Base-by-base conservation (phyloP, 2,888 invertebrate genomes). In the Heteropelma amictum region DNA sequence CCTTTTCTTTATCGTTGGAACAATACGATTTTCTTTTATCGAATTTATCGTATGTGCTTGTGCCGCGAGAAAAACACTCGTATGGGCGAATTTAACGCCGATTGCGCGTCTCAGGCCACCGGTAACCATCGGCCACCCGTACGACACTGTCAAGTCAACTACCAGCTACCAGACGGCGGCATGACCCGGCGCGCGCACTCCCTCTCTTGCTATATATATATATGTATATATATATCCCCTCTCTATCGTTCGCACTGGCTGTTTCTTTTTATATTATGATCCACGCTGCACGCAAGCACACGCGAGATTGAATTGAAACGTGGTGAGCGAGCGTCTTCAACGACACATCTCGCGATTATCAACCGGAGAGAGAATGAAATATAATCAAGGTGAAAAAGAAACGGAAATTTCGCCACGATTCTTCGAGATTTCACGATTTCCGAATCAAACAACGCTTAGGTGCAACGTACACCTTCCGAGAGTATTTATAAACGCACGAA, bases 281-380 rank as follows among this genome's bases (percentile, higher is more conserved):
- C 68, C 73, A 69, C 72, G 63, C 72, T 65, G 35, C 56, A 70
- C 73, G 38, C 73, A 64, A 63, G 63, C 77, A 77, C 69, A 53
- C 77, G 75, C 71, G 77, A 79, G 70, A 73, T 73, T 72, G 56
- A 68, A 64, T 64, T 64, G n/a, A n/a, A 73, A 72, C 76, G 56
- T 58, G 63, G 45, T 40, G 42, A 49, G 21, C 47, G 33, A 51
- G 19, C 53, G 21, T 23, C 10, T 30, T 47, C 68, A 63, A 28
- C 63, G 58, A 63, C 51, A 8, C 54, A 12, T 12, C 14, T 60
- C 40, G n/a, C 12, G 30, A 28, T 5, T 5, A 26, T 23, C 2
- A 7, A 12, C 3, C 38, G 8, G 30, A 40, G 28, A 45, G 42
- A 60, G 17, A 28, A 7, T 19, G 2, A 33, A 1, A n/a, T n/a